Conservation (phyloP, 1,140 invertebrate species). For the Pentalonia nigronervosa region DNA sequence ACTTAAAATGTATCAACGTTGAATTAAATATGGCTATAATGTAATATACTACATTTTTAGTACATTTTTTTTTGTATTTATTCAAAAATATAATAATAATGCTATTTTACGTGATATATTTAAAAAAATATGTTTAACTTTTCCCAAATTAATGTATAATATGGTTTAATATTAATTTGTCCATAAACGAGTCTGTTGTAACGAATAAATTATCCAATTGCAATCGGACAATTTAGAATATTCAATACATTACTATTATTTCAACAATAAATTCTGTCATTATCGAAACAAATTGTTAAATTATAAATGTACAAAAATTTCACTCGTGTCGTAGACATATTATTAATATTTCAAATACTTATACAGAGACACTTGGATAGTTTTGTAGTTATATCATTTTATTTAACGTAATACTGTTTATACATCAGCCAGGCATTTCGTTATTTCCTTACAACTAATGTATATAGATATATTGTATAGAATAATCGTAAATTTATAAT, state of each 20-base stretch:
- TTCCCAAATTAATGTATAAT: not conserved
- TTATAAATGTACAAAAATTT: not conserved
- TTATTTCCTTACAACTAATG: not conserved
- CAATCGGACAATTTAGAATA: not conserved
- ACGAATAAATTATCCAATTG: not conserved
- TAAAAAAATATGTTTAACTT: not conserved
- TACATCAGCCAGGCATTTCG: not conserved
- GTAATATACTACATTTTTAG: not conserved
- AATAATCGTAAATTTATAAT: not conserved
- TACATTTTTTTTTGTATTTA: too few relatives aligned
- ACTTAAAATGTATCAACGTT: not conserved
- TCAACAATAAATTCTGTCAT: not conserved
- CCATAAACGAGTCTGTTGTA: too few relatives aligned
- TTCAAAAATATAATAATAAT: not conserved
- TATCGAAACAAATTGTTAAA: not conserved
- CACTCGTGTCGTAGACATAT: not conserved
- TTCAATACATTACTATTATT: not conserved
- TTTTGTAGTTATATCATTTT: not conserved
- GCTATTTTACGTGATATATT: not conserved
- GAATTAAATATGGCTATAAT: not conserved
- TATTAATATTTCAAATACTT: not conserved
- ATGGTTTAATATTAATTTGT: not conserved
- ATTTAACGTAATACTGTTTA: not conserved
- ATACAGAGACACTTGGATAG: not conserved
- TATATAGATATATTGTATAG: not conserved